phyloP scores from a whole-genome alignment of 2,797 vertebrate genomes.

The Masticophis lateralis region DNA sequence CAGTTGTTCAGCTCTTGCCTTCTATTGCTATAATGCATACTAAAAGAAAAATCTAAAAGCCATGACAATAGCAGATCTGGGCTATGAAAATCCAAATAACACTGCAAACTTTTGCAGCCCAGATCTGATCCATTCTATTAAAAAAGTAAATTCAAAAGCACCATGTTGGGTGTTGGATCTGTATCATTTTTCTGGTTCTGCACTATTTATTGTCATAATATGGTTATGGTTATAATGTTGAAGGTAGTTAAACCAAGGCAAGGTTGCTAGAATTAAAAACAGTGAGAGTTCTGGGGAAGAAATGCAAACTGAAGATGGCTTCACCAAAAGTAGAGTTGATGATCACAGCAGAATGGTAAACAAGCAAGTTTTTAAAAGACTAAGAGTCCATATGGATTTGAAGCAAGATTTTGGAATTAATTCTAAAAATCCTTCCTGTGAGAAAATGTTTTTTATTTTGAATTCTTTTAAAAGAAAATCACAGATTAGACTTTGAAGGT shows the following conservation, averaged over 20 bases:
- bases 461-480: not conserved
- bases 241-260: not conserved
- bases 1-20: not conserved
- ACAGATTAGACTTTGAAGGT: not conserved
- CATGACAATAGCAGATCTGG: not conserved
- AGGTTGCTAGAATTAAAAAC: not conserved
- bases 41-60: not conserved
- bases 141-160: not conserved
- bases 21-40: not conserved
- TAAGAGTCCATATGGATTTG: not conserved
- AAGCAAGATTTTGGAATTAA: not conserved
- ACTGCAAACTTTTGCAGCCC: not conserved
- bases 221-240: not conserved
- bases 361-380: not conserved
- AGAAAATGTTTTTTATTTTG: not conserved
- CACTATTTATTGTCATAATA: not conserved
- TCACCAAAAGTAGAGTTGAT: not conserved
- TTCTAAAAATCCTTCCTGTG: not conserved
- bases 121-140: not conserved
- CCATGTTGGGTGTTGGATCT: not conserved
- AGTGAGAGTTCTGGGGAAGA: not conserved
- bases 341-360: not conserved
- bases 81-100: not conserved
- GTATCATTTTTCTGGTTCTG: not conserved
- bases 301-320: not conserved